These are phyloP conservation scores for Sitta europaea DNA, from an alignment of 2,113 vertebrate genomes.

Conservation along the genomic window DNA sequence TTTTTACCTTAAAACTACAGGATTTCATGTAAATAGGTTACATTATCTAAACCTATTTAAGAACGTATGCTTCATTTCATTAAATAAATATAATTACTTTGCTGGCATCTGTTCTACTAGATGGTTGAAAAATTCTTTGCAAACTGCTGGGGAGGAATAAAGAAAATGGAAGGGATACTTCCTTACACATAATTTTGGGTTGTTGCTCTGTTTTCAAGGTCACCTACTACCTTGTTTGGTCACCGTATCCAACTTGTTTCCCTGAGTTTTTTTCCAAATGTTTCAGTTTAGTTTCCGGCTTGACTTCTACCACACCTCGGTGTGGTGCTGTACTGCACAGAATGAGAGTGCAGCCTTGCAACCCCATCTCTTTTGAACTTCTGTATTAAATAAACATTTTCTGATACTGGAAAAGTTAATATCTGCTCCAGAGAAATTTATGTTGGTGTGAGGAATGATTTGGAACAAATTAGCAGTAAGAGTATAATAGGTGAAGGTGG, in stretches of 20 bases:
- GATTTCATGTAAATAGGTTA: neutral
- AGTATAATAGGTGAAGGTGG: neutral
- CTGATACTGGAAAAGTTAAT: neutral
- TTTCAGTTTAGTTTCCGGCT: neutral
- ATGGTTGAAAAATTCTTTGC: neutral
- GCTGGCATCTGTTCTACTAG: neutral
- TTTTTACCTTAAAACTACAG: neutral
- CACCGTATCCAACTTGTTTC: neutral
- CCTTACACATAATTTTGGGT: rapidly evolving
- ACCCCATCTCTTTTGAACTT: neutral
- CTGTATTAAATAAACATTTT: neutral
- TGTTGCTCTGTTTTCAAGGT: neutral
- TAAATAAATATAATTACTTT: neutral
- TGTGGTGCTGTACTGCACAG: rapidly evolving
- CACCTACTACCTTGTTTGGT: neutral
- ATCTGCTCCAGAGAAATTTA: neutral
- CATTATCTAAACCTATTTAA: neutral
- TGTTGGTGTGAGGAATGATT: neutral
- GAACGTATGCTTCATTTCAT: neutral
- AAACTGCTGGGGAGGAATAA: neutral
- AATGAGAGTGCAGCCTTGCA: neutral
- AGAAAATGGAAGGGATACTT: neutral
- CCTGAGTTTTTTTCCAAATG: neutral
- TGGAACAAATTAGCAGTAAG: neutral
- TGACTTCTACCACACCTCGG: neutral